A percentile compares a stretch with the other conserved stretches of the same genome.
Evolutionary conservation across 2,888 invertebrate species (phyloP).

Genomic region (Anagyrus pseudococci): DNA sequence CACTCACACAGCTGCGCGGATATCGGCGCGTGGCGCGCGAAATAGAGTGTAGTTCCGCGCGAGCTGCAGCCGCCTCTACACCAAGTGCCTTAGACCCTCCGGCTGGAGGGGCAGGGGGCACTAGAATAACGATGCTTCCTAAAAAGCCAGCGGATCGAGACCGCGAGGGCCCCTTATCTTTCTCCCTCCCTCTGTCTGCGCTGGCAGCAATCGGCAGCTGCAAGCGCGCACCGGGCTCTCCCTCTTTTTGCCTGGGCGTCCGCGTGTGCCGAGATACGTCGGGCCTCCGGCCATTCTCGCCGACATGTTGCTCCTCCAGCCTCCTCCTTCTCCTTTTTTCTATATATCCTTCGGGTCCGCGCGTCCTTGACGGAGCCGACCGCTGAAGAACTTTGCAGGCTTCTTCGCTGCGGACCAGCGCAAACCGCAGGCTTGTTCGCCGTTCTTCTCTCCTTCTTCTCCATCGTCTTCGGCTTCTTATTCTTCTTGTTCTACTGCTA

Average conservation of each 20-base stretch:
- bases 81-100: no score
- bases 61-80: no score
- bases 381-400: constrained; percentile 31
- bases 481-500: no score
- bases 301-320: constrained; percentile 6
- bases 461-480: no score
- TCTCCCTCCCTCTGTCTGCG: neutral
- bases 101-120: no score
- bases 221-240: neutral
- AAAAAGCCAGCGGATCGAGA: no score
- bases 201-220: no score
- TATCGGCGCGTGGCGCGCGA: no score
- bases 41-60: no score
- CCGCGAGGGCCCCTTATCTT: neutral
- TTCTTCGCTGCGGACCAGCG: constrained; percentile 10
- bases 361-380: constrained; percentile 30
- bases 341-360: no score
- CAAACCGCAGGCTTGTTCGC: constrained; percentile 24
- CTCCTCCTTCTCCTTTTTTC: constrained; percentile 1
- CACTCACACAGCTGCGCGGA: no score
- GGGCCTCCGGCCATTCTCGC: constrained; percentile 10
- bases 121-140: no score
- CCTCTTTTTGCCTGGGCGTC: constrained; percentile 2
- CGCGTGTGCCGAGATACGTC: constrained; percentile 35
- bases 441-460: neutral